phyloP scores from a whole-genome alignment of 2,888 invertebrate genomes.

The Hirtodrosophila alboralis region DNA sequence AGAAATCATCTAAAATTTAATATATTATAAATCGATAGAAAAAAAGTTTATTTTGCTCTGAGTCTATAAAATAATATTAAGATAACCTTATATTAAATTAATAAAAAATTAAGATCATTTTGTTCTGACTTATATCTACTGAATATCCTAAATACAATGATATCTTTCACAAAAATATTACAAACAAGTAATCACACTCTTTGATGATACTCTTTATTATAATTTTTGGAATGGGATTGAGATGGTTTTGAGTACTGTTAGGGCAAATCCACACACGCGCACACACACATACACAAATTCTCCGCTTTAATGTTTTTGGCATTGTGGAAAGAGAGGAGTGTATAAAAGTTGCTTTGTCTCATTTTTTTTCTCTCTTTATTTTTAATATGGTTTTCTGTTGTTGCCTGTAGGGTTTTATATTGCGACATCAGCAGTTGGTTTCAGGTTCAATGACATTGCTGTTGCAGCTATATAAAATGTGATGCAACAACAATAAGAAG shows the following conservation, averaged over 20 bases:
- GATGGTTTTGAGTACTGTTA: slow-evolving; percentile 9
- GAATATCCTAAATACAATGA: too few relatives aligned
- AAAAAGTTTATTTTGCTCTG: too few relatives aligned
- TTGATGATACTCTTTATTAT: slow-evolving; percentile 10
- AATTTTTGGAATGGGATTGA: not conserved
- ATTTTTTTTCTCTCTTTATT: slow-evolving; percentile 46
- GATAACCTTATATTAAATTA: too few relatives aligned
- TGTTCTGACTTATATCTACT: too few relatives aligned
- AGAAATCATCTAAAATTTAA: too few relatives aligned
- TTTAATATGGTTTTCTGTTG: slow-evolving; percentile 19
- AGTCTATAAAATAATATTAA: too few relatives aligned
- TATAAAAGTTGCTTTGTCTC: slow-evolving; percentile 11
- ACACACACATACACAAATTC: too few relatives aligned
- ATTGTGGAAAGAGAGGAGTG: not conserved
- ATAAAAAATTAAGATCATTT: too few relatives aligned
- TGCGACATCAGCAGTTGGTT: slow-evolving; percentile 47
- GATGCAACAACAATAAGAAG: slow-evolving; percentile 41
- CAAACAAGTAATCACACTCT: slow-evolving; percentile 1
- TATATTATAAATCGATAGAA: too few relatives aligned
- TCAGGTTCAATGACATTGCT: slow-evolving; percentile 64
- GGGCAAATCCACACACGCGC: too few relatives aligned
- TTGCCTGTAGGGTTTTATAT: slow-evolving; percentile 54
- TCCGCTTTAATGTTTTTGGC: slow-evolving; percentile 40
- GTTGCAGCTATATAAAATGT: slow-evolving; percentile 58
- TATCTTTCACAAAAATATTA: too few relatives aligned